Evolutionary conservation across 2,797 vertebrate species (phyloP), one percentile per base, ranked within the genome.

Genomic region (Gobionotothen gibberifrons): DNA sequence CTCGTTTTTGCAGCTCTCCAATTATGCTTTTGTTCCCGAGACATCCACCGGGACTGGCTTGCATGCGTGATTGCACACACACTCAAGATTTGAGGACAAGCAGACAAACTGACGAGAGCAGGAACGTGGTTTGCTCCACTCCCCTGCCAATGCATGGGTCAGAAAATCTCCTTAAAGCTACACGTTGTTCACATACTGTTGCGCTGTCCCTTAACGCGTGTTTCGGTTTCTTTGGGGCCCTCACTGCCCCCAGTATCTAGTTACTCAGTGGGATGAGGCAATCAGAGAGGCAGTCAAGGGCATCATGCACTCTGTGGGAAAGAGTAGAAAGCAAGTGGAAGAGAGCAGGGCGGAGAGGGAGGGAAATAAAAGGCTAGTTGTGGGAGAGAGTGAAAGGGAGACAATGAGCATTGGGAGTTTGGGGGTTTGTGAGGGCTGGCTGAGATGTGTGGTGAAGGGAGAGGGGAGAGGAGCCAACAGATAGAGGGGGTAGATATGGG

Each of bases 261-360:
- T 83, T 84, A 89, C 74, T 86, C 74, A 86, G 65, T 64, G 57
- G 57, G 62, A 82, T 85, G 82, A 85, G 76, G 86, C 83, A 87
- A 79, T 87, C 79, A 79, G 71, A 77, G 61, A 84, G 78, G 76
- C 80, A 79, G 79, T 78, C 83, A 90, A 90, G 85, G 85, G 81
- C 78, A 75, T 49, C 57, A 69, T 78, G 66, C 32, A 59, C 76
- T 64, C 56, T 40, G 77, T 69, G 67, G 70, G 52, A 77, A 80
- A 61, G 56, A 76, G 74, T 32, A 72, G 67, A 74, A 75, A 72
- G 73, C 36, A 47, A 76, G 67, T 61, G 47, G 66, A 66, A 62
- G 65, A 47, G 55, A 68, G 26, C 40, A 48, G 55, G 69, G 58
- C 42, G 60, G 49, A 80, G 74, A 39, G 43, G 70, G 56, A 71